A percentile compares a stretch with the other conserved stretches of the same genome.
These are phyloP conservation scores for Hedya salicella DNA, from an alignment of 2,888 invertebrate genomes.

Conservation along the genomic window DNA sequence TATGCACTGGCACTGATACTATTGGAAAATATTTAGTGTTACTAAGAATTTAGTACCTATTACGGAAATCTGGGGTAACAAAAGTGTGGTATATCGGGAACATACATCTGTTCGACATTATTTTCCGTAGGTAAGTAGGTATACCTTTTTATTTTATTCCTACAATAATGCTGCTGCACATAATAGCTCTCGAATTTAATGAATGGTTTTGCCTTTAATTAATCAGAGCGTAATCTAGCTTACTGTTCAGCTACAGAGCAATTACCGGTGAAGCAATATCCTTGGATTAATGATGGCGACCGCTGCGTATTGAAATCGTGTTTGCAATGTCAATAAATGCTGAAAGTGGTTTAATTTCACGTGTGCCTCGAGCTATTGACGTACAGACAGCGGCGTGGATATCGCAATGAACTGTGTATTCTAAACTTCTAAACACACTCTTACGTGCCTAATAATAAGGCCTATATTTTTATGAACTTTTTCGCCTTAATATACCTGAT, in stretches of 20 bases:
- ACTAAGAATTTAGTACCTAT: too few relatives aligned
- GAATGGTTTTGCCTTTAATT: conserved; percentile 24
- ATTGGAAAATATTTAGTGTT: too few relatives aligned
- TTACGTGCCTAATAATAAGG: background rate
- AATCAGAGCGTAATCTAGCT: conserved; percentile 33
- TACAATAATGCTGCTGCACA: background rate
- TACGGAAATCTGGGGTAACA: too few relatives aligned
- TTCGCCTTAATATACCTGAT: background rate
- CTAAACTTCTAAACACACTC: background rate
- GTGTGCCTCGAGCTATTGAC: conserved; percentile 34
- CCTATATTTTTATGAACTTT: background rate
- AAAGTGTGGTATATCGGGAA: too few relatives aligned
- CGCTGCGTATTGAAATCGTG: conserved; percentile 38
- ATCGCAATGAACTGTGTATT: background rate
- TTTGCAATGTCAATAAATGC: conserved; percentile 41
- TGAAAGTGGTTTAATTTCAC: conserved; percentile 39
- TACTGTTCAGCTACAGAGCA: conserved; percentile 32
- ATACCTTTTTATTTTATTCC: too few relatives aligned
- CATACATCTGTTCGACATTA: too few relatives aligned
- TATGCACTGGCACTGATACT: too few relatives aligned
- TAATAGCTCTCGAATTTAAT: conserved; percentile 14
- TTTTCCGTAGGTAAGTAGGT: too few relatives aligned
- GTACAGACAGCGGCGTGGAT: background rate
- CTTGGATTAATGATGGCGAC: conserved; percentile 37
- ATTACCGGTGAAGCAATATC: conserved; percentile 41